phyloP scores from a whole-genome alignment of 1,140 invertebrate species.

The Ectropis grisescens region DNA sequence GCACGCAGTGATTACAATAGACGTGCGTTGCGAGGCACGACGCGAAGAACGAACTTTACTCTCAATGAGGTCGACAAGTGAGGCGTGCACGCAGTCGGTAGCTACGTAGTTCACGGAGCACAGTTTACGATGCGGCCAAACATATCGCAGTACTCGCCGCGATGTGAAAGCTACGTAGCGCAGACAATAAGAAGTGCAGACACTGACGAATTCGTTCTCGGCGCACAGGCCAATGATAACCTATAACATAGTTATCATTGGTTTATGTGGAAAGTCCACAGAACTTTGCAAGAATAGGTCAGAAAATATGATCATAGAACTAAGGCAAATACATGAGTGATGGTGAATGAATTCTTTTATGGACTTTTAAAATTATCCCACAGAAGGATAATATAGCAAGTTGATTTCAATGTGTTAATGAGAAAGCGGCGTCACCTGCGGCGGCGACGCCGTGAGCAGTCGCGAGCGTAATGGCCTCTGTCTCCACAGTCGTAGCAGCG shows the following conservation, averaged over 20 bases:
- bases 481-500: constrained; percentile 94
- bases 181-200: constrained; percentile 68
- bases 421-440: constrained; percentile 73
- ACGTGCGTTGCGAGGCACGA: constrained; percentile 33
- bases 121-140: constrained; percentile 58
- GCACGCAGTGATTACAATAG: constrained; percentile 64
- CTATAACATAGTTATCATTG: constrained; percentile 71
- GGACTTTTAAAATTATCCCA: no score
- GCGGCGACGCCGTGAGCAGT: constrained; percentile 80
- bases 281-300: no score
- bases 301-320: no score
- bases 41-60: constrained; percentile 50
- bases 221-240: constrained; percentile 69
- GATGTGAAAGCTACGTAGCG: constrained; percentile 66
- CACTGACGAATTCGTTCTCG: constrained; percentile 64
- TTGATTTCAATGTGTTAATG: no score
- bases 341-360: no score
- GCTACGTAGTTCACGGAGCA: constrained; percentile 58
- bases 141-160: constrained; percentile 57
- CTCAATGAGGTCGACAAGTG: constrained; percentile 55
- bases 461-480: constrained; percentile 91
- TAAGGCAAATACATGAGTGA: no score
- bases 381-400: no score
- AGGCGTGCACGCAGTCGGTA: constrained; percentile 57
- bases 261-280: constrained; percentile 56